These are phyloP conservation scores for Amphipyra tragopoginis DNA, from an alignment of 2,888 invertebrate species.

Conservation along the genomic window DNA sequence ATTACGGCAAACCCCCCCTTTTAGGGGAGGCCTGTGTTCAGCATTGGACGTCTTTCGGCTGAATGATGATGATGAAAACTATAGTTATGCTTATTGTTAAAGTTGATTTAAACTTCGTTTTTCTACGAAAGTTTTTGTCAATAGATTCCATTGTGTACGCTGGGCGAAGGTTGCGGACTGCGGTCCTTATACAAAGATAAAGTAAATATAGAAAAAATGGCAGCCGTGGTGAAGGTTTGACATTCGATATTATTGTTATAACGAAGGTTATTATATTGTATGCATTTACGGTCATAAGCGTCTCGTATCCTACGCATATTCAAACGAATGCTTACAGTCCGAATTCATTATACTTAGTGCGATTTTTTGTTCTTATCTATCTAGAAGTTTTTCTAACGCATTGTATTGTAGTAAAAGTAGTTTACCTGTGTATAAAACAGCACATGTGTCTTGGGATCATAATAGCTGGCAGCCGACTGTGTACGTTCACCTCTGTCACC, in stretches of 20 bases:
- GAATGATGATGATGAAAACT: no score
- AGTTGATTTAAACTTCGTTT: slow-evolving; percentile 8
- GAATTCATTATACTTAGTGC: no score
- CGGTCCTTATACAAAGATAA: slow-evolving; percentile 52
- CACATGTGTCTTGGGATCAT: slow-evolving; percentile 92
- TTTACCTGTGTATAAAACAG: slow-evolving; percentile 93
- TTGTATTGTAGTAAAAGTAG: background rate
- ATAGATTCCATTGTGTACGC: slow-evolving; percentile 22
- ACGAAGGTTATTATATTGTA: slow-evolving; percentile 49
- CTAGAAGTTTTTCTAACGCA: background rate
- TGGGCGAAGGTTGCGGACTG: slow-evolving; percentile 40
- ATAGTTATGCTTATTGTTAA: no score
- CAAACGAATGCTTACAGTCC: background rate
- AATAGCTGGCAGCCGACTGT: slow-evolving; percentile 93
- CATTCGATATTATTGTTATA: slow-evolving; percentile 48
- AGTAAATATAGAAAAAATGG: slow-evolving; percentile 48
- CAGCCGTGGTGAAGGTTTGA: slow-evolving; percentile 45
- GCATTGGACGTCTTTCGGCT: no score
- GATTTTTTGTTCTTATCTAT: background rate
- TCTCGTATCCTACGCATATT: background rate
- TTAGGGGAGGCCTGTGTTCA: no score
- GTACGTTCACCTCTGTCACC: slow-evolving; percentile 93
- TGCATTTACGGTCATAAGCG: slow-evolving; percentile 18
- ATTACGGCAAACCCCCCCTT: no score
- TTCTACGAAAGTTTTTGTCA: slow-evolving; percentile 21